Percentiles rank a stretch among this genome's conserved stretches.
phyloP scores from a whole-genome alignment of 2,797 vertebrate species.

The Enteromius trimaculatus region DNA sequence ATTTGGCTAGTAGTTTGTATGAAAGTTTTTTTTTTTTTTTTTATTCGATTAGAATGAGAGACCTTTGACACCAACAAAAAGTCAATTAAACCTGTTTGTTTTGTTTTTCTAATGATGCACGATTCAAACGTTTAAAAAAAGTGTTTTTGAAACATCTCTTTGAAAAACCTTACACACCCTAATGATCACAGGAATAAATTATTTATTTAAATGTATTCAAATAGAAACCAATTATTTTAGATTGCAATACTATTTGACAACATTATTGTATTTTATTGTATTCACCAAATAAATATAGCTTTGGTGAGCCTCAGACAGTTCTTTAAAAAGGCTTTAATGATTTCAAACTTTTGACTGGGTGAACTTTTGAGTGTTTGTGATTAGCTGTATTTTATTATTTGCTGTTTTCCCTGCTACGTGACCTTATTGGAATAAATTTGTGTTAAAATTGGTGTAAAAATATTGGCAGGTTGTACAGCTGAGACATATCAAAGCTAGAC shows the following conservation, averaged over 20 bases:
- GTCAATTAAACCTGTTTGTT: not conserved
- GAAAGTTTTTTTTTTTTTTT: not conserved
- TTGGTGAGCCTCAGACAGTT: not conserved
- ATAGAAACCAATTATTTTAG: not conserved
- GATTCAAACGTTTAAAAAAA: not conserved
- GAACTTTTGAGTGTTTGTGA: not conserved
- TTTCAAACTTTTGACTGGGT: not conserved
- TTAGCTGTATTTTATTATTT: conserved; percentile 67
- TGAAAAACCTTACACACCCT: not conserved
- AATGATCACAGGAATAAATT: not conserved
- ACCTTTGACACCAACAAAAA: not conserved
- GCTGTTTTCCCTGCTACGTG: conserved; percentile 9
- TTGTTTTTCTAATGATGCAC: not conserved
- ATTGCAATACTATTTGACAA: not conserved
- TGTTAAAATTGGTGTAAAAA: not conserved
- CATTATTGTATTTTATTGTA: not conserved
- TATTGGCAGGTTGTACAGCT: conserved; percentile 54
- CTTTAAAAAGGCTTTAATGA: not conserved
- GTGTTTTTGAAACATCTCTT: not conserved
- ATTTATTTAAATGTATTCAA: not conserved
- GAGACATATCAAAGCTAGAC: conserved; percentile 43
- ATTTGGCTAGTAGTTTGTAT: not conserved
- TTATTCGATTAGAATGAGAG: not conserved
- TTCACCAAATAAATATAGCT: not conserved
- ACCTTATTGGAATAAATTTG: not conserved